phyloP scores from a whole-genome alignment of 1,140 invertebrate genomes.

The Ips nitidus region DNA sequence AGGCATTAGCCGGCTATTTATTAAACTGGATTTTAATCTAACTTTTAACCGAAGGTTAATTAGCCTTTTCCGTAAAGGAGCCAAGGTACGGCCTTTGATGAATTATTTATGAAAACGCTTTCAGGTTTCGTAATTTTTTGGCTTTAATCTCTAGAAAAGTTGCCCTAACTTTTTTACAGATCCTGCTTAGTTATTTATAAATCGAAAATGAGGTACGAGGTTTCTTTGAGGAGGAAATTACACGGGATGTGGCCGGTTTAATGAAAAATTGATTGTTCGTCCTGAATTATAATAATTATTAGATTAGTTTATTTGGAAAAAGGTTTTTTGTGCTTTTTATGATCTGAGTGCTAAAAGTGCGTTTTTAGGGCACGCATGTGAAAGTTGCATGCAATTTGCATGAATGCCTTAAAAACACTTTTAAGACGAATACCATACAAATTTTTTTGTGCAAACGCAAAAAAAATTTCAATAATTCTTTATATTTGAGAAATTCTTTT shows the following conservation, averaged over 20 bases:
- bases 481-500: no score
- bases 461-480: no score
- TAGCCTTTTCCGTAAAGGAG: conserved; percentile 34
- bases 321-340: no score
- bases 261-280: not conserved
- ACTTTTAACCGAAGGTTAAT: conserved; percentile 38
- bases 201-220: conserved; percentile 7
- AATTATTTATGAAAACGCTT: conserved; percentile 38
- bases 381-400: no score
- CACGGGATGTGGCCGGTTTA: not conserved
- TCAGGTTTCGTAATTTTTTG: conserved; percentile 35
- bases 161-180: conserved; percentile 27
- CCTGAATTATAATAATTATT: no score
- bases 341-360: no score
- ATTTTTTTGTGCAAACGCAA: no score
- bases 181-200: conserved; percentile 35
- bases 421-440: no score
- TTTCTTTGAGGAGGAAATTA: conserved; percentile 5
- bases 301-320: no score
- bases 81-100: conserved; percentile 35
- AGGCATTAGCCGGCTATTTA: conserved; percentile 27
- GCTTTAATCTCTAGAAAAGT: conserved; percentile 37
- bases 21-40: conserved; percentile 36
- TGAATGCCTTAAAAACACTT: no score
- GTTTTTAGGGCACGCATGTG: no score